A percentile compares a stretch with the other conserved stretches of the same genome.
Conservation (phyloP, 30 jellyfish, hydroid and myxozoan genomes). For the Chironex yamaguchii region DNA sequence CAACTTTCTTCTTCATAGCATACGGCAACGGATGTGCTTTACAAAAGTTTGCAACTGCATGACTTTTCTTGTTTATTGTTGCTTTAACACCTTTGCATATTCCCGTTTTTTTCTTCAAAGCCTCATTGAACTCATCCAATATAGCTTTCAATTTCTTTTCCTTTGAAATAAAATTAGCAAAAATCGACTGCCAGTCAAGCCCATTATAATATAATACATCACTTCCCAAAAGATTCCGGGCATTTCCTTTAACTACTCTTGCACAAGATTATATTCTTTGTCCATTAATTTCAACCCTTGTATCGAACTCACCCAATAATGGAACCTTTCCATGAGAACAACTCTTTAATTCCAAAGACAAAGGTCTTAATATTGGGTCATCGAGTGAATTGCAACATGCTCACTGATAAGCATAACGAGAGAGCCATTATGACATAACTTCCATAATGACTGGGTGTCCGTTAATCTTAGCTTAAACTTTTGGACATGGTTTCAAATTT, state of each 20-base stretch:
- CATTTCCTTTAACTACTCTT: slow-evolving; percentile 68
- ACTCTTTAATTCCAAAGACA: slow-evolving; percentile 56
- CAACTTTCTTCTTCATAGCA: no score
- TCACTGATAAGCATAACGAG: no score
- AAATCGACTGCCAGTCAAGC: slow-evolving; percentile 73
- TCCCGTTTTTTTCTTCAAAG: no score
- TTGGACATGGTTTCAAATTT: slow-evolving; percentile 17
- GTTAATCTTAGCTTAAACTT: slow-evolving; percentile 35
- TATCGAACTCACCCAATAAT: slow-evolving; percentile 51
- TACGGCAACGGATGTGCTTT: slow-evolving; percentile 59
- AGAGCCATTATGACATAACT: no score
- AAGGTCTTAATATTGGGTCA: slow-evolving; percentile 53
- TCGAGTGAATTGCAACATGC: no score
- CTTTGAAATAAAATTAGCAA: slow-evolving; percentile 44
- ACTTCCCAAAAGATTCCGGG: slow-evolving; percentile 74
- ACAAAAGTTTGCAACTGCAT: slow-evolving; percentile 60
- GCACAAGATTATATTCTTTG: slow-evolving; percentile 44
- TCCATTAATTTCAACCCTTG: slow-evolving; percentile 55
- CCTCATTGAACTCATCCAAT: slow-evolving; percentile 52
- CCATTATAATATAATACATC: slow-evolving; percentile 57
- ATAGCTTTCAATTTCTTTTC: slow-evolving; percentile 32
- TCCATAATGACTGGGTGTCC: no score
- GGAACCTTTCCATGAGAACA: slow-evolving; percentile 67
- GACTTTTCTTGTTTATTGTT: slow-evolving; percentile 34
- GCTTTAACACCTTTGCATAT: slow-evolving; percentile 31